Base-by-base conservation (phyloP, 2,797 vertebrate genomes). In the Capromys pilorides region DNA sequence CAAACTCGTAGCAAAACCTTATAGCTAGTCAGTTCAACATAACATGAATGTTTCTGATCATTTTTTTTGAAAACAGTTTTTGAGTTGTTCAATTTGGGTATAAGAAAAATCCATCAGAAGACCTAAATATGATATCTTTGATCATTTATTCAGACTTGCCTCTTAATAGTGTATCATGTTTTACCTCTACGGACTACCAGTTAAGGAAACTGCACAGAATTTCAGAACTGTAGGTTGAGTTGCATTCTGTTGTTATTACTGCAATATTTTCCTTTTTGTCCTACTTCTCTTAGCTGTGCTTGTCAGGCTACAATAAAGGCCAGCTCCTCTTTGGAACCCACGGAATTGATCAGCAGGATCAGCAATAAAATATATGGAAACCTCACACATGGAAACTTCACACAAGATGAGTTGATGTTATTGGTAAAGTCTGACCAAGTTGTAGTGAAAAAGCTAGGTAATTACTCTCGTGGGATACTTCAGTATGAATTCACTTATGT, bases 291-390 rank as follows among this genome's bases (percentile, higher is more conserved):
- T 82, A 98, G 98, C 64, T 98, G 97, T 18, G 0, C 21, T 89
- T 98, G 96, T 57, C 98, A 97, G 86, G 95, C 95, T 66, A 97
- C 98, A 80, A n/a, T 98, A 92, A 98, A 97, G 69, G 95, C 96
- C 73, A 93, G n/a, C 2, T 98, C 97, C 36, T 62, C 51, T 85
- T 92, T 97, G 91, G 9, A 2, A 9, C 82, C 73, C 51, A 31
- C 33, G 14, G 66, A 90, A 41, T 78, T 97, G 91, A 89, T 90
- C 54, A 36, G 45, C 26, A 96, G 39, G 86, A 97, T 98, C 89
- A 87, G 93, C 62, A 18, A 61, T 61, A 96, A 95, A 95, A 96
- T 96, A 93, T 57, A 69, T 12, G 94, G 88, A 64, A 97, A 88
- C 22, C 2, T 96, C 45, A 86, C 94, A 18, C 90, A 39, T 6